These are phyloP conservation scores for Xerus rutilus DNA, from an alignment of 2,797 vertebrate genomes.

Conservation along the genomic window DNA sequence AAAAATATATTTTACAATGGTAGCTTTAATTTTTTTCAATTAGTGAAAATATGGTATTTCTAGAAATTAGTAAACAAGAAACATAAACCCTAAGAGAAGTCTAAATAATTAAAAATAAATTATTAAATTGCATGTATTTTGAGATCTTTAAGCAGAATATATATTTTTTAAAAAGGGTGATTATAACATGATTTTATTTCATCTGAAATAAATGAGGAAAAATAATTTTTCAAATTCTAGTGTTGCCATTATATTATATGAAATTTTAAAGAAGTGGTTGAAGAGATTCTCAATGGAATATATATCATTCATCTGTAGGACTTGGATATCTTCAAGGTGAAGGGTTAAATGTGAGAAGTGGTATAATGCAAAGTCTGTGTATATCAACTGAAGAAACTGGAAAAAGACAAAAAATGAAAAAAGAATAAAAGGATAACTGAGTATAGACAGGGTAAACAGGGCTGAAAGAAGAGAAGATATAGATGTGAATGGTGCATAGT, in stretches of 20 bases:
- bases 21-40: not conserved
- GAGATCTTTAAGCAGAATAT: conserved; percentile 9
- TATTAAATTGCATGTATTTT: conserved; percentile 51
- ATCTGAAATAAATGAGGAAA: conserved; percentile 24
- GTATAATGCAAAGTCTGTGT: not conserved
- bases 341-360: not conserved
- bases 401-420: conserved; percentile 9
- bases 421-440: not conserved
- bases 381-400: not conserved
- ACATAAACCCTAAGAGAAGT: not conserved
- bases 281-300: conserved; percentile 9
- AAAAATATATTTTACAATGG: conserved; percentile 12
- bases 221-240: conserved; percentile 1
- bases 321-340: conserved; percentile 18
- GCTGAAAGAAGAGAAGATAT: not conserved
- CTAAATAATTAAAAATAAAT: conserved; percentile 48
- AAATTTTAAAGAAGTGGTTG: not conserved
- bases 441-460: not conserved
- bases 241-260: not conserved
- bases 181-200: conserved; percentile 1
- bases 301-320: not conserved
- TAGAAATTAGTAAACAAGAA: conserved; percentile 37
- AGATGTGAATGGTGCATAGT: not conserved
- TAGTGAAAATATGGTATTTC: not conserved
- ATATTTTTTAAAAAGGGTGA: not conserved